Conservation (phyloP, 64 coral and sea anemone genomes). For the Montipora efflorescens region DNA sequence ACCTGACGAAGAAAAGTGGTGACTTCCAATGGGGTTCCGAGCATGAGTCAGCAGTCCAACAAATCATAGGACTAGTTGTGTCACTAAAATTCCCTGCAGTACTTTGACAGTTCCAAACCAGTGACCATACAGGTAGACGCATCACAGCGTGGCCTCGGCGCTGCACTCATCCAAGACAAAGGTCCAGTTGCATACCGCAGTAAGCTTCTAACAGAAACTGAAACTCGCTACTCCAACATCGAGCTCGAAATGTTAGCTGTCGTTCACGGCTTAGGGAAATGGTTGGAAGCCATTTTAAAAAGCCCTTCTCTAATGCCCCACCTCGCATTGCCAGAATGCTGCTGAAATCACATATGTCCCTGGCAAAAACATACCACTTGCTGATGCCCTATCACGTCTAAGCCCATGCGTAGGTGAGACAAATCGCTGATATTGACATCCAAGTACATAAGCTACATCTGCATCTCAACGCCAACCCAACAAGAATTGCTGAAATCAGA, state of each 20-base stretch:
- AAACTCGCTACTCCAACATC: not conserved
- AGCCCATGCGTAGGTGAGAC: not conserved
- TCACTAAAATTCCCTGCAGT: conserved; percentile 19
- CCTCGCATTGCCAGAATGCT: conserved; percentile 44
- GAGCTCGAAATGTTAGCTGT: too few relatives aligned
- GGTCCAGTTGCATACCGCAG: not conserved
- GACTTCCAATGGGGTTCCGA: conserved; percentile 25
- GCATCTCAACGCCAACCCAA: conserved; percentile 29
- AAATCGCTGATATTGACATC: conserved; percentile 1
- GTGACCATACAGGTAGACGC: conserved; percentile 19
- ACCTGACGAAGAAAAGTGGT: conserved; percentile 17
- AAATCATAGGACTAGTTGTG: not conserved
- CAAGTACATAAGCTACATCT: conserved; percentile 16
- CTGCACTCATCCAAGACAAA: conserved; percentile 8
- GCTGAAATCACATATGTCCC: conserved; percentile 44
- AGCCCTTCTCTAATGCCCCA: conserved; percentile 23
- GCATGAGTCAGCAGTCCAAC: not conserved
- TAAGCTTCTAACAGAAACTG: not conserved
- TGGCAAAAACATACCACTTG: conserved; percentile 24
- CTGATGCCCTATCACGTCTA: conserved; percentile 24
- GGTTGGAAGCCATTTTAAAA: conserved; percentile 4
- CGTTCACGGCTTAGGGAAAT: too few relatives aligned
- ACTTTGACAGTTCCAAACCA: conserved; percentile 6
- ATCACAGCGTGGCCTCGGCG: not conserved
- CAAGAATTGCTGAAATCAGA: conserved; percentile 31